Evolutionary conservation across 2,797 vertebrate genomes (phyloP), one percentile per base, ranked within the genome.

Genomic region (Mormyrus hasselquistii): DNA sequence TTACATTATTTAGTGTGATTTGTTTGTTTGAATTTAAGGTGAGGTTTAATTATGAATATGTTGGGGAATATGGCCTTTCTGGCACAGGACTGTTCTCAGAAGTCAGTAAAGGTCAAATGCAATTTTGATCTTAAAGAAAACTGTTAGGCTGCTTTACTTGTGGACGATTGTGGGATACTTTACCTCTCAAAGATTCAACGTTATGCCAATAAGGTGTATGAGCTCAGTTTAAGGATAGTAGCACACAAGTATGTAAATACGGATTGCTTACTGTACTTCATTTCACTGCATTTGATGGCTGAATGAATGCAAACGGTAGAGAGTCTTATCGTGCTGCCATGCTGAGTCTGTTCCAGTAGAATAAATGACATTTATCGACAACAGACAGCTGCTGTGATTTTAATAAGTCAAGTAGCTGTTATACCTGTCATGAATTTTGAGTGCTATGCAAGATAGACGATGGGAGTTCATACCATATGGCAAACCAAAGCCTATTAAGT

Each of bases 321-420:
- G 38, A 25, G 19, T 53, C 52, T 53, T 55, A 50, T 57, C 50
- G 12, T 34, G 85, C 22, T 50, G 82, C 47, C 10, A 22, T 16
- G 55, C 16, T 10, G 55, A 34, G 19, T 38, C 9, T 87, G 16
- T 44, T 87, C 34, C 86, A 22, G 55, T 47, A 29, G 34, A 62
- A 87, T 62, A 44, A 87, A 62, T 34, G 55, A 55, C 49, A 55
- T 50, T 86, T 55, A 59, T 87, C 86, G 19, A 22, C 34, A 44
- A 62, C 53, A 65, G 52, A 22, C 49, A 84, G 47, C 84, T 41
- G 25, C 53, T 41, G 16, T 87, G 53, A 62, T 62, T 62, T 59
- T 62, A 87, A 52, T 87, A 87, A 59, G 55, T 65, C 86, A 86
- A 52, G 85, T 38, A 57, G 52, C 47, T 52, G 47, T n/a, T 87